Conservation (phyloP, 2,797 vertebrate genomes). For the Bradypodion ventrale region DNA sequence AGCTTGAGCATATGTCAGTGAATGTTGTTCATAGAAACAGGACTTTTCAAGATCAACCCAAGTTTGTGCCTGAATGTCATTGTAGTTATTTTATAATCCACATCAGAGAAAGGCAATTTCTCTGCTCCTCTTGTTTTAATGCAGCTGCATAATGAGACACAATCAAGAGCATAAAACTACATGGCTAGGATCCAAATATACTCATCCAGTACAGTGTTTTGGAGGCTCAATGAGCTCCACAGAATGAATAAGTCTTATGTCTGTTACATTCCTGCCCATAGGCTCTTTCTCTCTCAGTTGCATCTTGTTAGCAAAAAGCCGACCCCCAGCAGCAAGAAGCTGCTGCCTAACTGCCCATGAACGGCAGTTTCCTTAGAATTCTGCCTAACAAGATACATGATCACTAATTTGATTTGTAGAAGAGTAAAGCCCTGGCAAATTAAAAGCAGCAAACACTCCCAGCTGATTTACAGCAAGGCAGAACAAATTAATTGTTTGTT, state of each 20-base stretch:
- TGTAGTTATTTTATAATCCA: constrained; percentile 22
- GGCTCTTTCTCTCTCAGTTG: constrained; percentile 39
- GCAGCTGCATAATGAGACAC: constrained; percentile 44
- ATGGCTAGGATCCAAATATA: constrained; percentile 49
- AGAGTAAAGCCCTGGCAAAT: constrained; percentile 54
- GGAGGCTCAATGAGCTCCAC: constrained; percentile 53
- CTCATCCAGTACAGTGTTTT: constrained; percentile 52
- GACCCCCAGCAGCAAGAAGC: constrained; percentile 44
- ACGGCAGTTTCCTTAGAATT: constrained; percentile 52
- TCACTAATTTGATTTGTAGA: constrained; percentile 62
- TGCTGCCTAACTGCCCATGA: constrained; percentile 55
- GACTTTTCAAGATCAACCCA: constrained; percentile 19
- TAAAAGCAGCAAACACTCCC: constrained; percentile 55
- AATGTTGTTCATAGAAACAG: constrained; percentile 10
- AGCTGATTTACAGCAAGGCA: constrained; percentile 49
- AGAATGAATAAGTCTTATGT: constrained; percentile 49
- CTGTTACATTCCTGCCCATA: constrained; percentile 43
- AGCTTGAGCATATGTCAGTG: neutral
- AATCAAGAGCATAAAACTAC: constrained; percentile 57
- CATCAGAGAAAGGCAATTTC: constrained; percentile 29
- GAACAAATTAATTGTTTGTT: constrained; percentile 50
- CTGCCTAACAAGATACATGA: constrained; percentile 49
- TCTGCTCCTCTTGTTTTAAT: constrained; percentile 33
- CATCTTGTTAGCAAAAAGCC: constrained; percentile 63
- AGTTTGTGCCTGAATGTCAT: neutral